Evolutionary conservation across 2,113 vertebrate genomes (phyloP), one percentile per base, ranked within the genome.

Genomic region (Phrynosoma platyrhinos): DNA sequence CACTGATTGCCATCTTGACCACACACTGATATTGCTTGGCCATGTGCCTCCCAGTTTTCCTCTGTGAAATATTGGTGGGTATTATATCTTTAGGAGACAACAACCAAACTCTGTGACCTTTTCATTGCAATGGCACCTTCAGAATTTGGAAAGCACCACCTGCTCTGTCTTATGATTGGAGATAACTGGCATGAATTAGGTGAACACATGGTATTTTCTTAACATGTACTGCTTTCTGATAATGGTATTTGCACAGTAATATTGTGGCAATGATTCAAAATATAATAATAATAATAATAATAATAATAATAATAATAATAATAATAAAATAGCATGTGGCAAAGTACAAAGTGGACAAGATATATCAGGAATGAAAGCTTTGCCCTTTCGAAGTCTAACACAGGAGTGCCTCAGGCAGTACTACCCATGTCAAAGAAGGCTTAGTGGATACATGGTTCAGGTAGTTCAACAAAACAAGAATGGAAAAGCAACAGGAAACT

Each of bases 311-410:
- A 85, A 74, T 74, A 71, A 69, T 2, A 69, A 6, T 6, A 47
- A 6, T 6, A 47, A 2, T 6, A 47, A 3, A 47, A 86, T 0
- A 0, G 4, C 79, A 52, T 0, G 0, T 0, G 68, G 5, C 0
- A 47, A 27, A 20, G 27, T 64, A 84, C 12, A 71, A 78, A 76
- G 21, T 27, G 53, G 83, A n/a, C 1, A 0, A 78, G 72, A 66
- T 78, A 89, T 21, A 25, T 3, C 42, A 32, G 58, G 64, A 64
- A 8, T 2, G 62, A 66, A 88, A 86, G 0, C 68, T 32, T 40
- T 27, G 62, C 16, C 23, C 30, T 79, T 88, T n/a, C 86, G 16
- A 27, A 27, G 4, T 42, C 69, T 9, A 64, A 82, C 9, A 21
- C 12, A 47, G 71, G 21, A 72, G n/a, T 64, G 18, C 36, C 27